Conservation (phyloP, 2,797 vertebrate genomes). For the Cuculus canorus region DNA sequence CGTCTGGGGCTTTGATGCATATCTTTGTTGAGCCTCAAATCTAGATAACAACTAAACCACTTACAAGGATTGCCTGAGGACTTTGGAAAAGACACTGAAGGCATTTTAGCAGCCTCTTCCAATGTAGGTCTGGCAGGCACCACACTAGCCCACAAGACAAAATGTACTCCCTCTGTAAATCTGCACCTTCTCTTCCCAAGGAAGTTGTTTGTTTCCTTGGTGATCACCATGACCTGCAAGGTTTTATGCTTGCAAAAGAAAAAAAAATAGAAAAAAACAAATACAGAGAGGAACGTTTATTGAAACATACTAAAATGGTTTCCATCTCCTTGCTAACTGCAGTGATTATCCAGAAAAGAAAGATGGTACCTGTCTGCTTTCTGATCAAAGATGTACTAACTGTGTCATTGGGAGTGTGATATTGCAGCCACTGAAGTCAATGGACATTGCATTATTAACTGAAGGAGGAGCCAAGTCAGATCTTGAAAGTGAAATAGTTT, state of each 20-base stretch:
- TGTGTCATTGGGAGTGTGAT: neutral
- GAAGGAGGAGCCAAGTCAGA: neutral
- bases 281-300: neutral
- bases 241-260: neutral
- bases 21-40: neutral
- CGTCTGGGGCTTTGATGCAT: fast-evolving
- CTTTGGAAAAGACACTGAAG: neutral
- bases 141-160: neutral
- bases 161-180: neutral
- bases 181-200: neutral
- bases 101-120: neutral
- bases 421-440: neutral
- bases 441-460: neutral
- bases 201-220: conserved; percentile 12
- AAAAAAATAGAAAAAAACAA: neutral
- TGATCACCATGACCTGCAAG: neutral
- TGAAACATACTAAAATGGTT: neutral
- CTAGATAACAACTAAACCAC: neutral
- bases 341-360: neutral
- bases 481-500: neutral
- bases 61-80: neutral
- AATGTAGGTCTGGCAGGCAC: neutral
- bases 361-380: neutral
- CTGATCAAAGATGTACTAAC: neutral
- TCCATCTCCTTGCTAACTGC: neutral